A percentile compares a stretch with the other conserved stretches of the same genome.
These are phyloP conservation scores for Agrochola macilenta DNA, from an alignment of 2,888 invertebrate species.

Conservation along the genomic window DNA sequence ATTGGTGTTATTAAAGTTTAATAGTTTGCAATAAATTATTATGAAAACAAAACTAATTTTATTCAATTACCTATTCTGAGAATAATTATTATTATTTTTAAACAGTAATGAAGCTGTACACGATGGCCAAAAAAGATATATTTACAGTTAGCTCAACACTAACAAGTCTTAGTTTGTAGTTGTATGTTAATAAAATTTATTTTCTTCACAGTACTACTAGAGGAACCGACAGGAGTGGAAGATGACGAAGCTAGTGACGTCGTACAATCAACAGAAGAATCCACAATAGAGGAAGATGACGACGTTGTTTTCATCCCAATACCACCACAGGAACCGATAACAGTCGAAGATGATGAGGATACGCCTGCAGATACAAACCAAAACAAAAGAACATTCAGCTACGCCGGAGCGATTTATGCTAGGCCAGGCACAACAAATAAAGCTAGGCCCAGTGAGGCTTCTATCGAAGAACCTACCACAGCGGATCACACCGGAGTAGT, in stretches of 20 bases:
- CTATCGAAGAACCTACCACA: background rate
- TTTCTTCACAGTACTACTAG: background rate
- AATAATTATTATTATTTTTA: background rate
- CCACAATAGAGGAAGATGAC: background rate
- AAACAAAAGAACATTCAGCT: background rate
- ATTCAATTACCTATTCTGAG: background rate
- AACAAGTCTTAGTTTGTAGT: too few species aligned
- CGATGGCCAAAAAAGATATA: background rate
- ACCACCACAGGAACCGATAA: conserved; percentile 5
- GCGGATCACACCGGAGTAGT: background rate
- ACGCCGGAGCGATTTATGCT: background rate
- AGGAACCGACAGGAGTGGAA: background rate
- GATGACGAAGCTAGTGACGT: background rate
- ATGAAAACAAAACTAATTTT: background rate
- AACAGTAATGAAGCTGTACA: background rate
- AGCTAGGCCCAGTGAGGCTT: background rate
- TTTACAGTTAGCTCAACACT: background rate
- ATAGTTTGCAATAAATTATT: background rate
- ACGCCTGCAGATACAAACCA: background rate
- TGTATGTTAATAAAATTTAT: background rate
- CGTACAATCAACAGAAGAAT: background rate
- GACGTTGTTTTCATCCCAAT: conserved; percentile 1
- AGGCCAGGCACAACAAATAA: background rate
- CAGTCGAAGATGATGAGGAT: conserved; percentile 10
- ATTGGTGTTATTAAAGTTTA: background rate